Base-by-base conservation (phyloP, 2,797 vertebrate genomes). In the Smutsia temminckii region DNA sequence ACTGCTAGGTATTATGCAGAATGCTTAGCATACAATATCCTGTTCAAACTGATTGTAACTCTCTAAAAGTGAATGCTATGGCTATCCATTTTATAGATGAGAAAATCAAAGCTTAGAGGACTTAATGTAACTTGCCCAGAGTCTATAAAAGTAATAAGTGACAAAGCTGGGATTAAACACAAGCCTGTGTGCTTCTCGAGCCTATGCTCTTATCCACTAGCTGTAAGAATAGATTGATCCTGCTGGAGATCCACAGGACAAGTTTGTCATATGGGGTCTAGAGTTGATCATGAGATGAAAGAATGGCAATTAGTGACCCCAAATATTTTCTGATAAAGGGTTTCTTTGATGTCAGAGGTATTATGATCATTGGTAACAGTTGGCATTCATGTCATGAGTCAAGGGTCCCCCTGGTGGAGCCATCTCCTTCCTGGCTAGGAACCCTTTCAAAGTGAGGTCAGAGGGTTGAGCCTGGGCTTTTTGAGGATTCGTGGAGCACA, bases 61-160 rank as follows among this genome's bases (percentile, higher is more conserved):
- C 49, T 11, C 2, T 34, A 32, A 63, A 46, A 68, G 32, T 46
- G 20, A 79, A n/a, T 37, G 11, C 20, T 18, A 1, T 37, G 27
- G 57, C 12, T 51, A 7, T 42, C 16, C 46, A 13, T 40, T 86
- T 59, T 78, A 13, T 7, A 78, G 21, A 63, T 68, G 85, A 93
- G 87, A 74, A 84, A 85, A 64, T 10, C 42, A 69, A 85, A 61
- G 51, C 79, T 74, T 83, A 61, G 37, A 81, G 88, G 57, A 91
- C 49, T 66, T 68, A 32, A 32, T 27, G 1, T 59, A 46, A 49
- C 23, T 63, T 72, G n/a, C n/a, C 75, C 87, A 46, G 6, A 83
- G 61, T 61, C 18, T 46, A 18, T 13, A 4, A 16, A 42, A 23
- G 20, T 32, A 53, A 18, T 74, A 34, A n/a, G 6, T 59, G 46